Evolutionary conservation across 2,888 invertebrate species (phyloP).

Genomic region (Netelia virgata): DNA sequence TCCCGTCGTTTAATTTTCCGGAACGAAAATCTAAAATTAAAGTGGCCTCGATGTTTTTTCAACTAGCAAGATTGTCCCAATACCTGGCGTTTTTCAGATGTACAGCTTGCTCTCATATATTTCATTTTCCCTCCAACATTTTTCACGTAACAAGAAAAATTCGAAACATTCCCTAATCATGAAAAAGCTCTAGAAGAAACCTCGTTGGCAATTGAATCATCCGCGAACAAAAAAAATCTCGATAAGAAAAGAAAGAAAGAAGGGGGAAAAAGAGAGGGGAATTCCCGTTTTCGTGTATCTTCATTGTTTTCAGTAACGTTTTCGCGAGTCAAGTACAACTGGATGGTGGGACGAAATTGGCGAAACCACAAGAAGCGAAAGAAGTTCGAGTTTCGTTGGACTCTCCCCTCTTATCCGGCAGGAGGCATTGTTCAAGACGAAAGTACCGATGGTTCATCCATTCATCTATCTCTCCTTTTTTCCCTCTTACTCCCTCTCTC

Average conservation of each 20-base stretch:
- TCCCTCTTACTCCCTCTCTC: constrained; percentile 11
- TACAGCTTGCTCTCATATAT: background rate
- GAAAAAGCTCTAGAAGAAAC: background rate
- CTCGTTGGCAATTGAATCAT: constrained; percentile 1
- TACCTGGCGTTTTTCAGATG: background rate
- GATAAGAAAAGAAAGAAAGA: background rate
- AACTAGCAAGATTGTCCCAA: no score
- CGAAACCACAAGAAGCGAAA: background rate
- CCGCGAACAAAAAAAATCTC: background rate
- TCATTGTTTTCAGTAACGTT: constrained; percentile 50
- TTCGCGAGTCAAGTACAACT: constrained; percentile 44
- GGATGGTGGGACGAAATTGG: constrained; percentile 21
- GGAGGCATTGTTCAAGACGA: constrained; percentile 12
- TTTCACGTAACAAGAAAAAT: constrained; percentile 2
- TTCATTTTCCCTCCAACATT: background rate
- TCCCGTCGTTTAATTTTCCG: constrained; percentile 63
- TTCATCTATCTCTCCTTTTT: constrained; percentile 29
- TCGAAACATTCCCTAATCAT: background rate
- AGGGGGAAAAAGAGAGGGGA: background rate
- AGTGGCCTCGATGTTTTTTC: constrained; percentile 16
- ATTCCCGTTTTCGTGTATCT: background rate
- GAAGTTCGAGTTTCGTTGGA: constrained; percentile 18
- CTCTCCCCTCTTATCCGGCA: no score
- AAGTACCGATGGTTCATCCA: constrained; percentile 22
- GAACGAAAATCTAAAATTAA: constrained; percentile 64